phyloP scores from a whole-genome alignment of 2,888 invertebrate genomes.

The Ceramica pisi region DNA sequence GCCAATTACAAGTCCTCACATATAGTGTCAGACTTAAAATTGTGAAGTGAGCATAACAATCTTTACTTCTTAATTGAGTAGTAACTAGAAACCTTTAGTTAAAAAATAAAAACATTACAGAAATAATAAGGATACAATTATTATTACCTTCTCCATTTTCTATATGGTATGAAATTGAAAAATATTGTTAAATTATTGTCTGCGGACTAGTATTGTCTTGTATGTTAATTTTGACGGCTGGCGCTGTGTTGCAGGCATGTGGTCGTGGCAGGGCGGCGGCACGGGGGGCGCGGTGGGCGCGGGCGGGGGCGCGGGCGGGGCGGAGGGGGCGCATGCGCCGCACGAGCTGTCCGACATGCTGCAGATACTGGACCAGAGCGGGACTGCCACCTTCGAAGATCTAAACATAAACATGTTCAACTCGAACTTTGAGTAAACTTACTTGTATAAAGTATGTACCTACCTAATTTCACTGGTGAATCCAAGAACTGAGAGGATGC shows the following conservation, averaged over 20 bases:
- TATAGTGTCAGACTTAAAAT: too few relatives aligned
- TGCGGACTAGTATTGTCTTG: not conserved
- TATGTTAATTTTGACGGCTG: too few relatives aligned
- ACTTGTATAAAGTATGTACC: slow-evolving; percentile 54
- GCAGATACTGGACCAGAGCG: slow-evolving; percentile 97
- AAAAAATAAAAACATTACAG: too few relatives aligned
- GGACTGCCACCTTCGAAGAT: slow-evolving; percentile 96
- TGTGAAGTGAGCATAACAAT: too few relatives aligned
- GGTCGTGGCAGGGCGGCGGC: slow-evolving; percentile 94
- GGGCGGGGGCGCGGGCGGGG: slow-evolving; percentile 51
- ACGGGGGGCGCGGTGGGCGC: slow-evolving; percentile 74
- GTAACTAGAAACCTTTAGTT: too few relatives aligned
- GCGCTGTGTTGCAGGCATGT: slow-evolving; percentile 91
- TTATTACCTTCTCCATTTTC: not conserved
- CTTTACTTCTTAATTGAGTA: too few relatives aligned
- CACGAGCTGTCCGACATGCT: slow-evolving; percentile 97
- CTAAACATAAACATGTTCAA: slow-evolving; percentile 97
- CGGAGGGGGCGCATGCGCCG: slow-evolving; percentile 89
- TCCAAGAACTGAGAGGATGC: slow-evolving; percentile 25
- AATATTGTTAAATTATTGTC: not conserved
- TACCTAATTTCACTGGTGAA: slow-evolving; percentile 48
- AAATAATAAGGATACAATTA: too few relatives aligned
- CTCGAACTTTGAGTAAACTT: slow-evolving; percentile 89
- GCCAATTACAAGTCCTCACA: too few relatives aligned
- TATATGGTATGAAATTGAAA: not conserved